Percentiles rank a stretch among this genome's conserved stretches.
Conservation (phyloP, 2,113 vertebrate genomes). For the Panthera tigris region DNA sequence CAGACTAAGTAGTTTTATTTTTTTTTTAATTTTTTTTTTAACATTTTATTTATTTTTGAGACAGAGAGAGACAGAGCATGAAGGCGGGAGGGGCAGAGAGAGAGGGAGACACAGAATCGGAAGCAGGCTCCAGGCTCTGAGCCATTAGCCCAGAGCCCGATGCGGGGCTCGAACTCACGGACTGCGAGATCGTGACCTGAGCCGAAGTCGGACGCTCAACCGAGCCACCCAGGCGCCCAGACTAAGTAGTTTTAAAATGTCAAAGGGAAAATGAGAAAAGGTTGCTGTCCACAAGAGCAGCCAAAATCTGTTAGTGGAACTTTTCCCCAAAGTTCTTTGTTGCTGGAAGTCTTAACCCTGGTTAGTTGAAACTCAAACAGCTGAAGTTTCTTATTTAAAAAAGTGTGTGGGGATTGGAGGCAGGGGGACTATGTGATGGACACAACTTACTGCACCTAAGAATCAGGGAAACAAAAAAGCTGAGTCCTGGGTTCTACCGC, state of each 20-base stretch:
- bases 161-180: too few relatives aligned
- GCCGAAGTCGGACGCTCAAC: too few relatives aligned
- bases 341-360: background rate
- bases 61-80: too few relatives aligned
- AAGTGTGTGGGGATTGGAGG: background rate
- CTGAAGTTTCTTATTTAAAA: background rate
- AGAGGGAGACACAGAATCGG: too few relatives aligned
- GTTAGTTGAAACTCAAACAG: background rate
- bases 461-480: background rate
- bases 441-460: background rate
- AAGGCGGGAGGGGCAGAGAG: too few relatives aligned
- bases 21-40: too few relatives aligned
- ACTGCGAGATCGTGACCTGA: too few relatives aligned
- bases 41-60: too few relatives aligned
- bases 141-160: too few relatives aligned
- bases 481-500: background rate
- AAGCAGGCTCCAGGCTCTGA: too few relatives aligned
- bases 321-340: background rate
- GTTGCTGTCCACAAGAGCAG: background rate
- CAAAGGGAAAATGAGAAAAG: background rate
- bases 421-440: background rate
- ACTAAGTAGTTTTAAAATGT: background rate
- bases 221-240: background rate
- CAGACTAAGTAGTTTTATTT: background rate
- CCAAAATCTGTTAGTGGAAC: background rate